Base-by-base conservation (phyloP, 2,888 invertebrate genomes). In the Diarsia mendica region DNA sequence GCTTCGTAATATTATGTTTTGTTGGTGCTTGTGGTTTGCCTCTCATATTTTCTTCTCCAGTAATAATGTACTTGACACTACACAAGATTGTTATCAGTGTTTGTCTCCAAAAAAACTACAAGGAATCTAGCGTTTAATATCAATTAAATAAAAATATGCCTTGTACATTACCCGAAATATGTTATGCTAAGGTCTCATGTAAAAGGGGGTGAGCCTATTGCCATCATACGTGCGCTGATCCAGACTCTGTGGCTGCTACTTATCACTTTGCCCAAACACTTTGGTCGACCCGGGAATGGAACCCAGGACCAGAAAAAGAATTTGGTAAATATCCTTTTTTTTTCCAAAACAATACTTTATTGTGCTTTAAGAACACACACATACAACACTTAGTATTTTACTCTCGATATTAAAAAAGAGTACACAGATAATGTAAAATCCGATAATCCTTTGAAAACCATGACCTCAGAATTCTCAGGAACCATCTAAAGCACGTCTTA, bases 371-470 rank as follows among this genome's bases (percentile, higher is more conserved):
- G n/a, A 23, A 55, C 13, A 23, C 23, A 13, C 13, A 55, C 55
- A 15, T 9, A 11, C 20, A 23, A 61, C 20, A 39, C 20, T 61
- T 2, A 2, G 1, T 5, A 20, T 39, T 39, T 6, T 13, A 13
- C 11, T 6, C 0, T n/a, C 6, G 8, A 39, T 39, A 61, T 11
- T 39, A 39, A 39, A 61, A 53, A 55, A 58, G 15, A 4, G 11
- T 3, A n/a, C 0, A 39, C 20, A 61, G 61, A 61, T 11, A 20
- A 61, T n/a, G n/a, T n/a, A 9, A 44, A 44, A n/a, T 44, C 63
- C 44, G 8, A 61, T 13, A 48, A n/a, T 72, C n/a, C 23, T 64
- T 64, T 55, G 13, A 46, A 64, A 61, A 20, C 73, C n/a, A 23
- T 23, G 63, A 55, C 44, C 39, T 23, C 10, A 64, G 28, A 28